These are phyloP conservation scores for Sebastes oblongus DNA, from an alignment of 2,797 vertebrate genomes.

Conservation along the genomic window DNA sequence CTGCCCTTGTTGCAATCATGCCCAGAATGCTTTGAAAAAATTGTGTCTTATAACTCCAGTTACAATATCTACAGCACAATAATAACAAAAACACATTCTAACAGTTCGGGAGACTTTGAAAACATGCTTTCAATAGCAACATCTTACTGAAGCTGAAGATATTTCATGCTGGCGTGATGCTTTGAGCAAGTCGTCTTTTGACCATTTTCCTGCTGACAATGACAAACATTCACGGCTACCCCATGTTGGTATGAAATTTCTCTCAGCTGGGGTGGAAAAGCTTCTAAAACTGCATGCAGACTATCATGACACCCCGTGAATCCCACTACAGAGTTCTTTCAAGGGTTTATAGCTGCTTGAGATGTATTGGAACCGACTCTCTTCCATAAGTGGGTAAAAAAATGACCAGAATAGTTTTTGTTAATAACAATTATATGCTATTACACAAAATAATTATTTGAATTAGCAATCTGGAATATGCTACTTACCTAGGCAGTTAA, in stretches of 20 bases:
- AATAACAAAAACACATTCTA: not conserved
- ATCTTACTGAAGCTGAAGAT: not conserved
- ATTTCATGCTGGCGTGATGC: not conserved
- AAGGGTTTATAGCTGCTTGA: not conserved
- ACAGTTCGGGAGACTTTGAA: not conserved
- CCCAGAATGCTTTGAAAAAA: not conserved
- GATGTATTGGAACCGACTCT: not conserved
- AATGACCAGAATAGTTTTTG: not conserved
- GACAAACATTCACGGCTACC: not conserved
- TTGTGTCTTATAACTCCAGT: not conserved
- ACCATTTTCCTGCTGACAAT: constrained; percentile 15
- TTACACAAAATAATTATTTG: not conserved
- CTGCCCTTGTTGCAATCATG: not conserved
- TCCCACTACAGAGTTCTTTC: not conserved
- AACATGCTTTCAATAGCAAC: not conserved
- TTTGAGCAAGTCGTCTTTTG: not conserved
- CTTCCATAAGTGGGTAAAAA: not conserved
- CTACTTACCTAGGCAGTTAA: not conserved
- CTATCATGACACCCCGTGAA: not conserved
- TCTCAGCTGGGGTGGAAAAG: not conserved
- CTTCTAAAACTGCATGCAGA: not conserved
- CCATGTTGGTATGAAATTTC: not conserved
- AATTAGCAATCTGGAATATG: not conserved
- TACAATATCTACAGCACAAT: not conserved
- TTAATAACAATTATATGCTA: not conserved